phyloP scores from a whole-genome alignment of 2,113 vertebrate genomes.

The Perca fluviatilis region DNA sequence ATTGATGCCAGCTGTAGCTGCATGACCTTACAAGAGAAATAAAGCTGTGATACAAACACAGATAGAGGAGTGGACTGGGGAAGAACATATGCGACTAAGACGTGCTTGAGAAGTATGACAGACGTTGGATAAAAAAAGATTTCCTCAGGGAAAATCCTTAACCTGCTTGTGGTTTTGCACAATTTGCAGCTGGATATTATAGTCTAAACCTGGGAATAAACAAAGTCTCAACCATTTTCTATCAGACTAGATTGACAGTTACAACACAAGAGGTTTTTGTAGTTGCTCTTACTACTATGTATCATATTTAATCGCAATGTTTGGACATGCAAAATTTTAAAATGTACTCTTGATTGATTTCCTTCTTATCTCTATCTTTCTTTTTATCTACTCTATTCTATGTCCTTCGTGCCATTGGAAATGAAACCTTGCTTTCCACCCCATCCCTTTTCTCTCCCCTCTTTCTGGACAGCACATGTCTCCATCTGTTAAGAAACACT shows the following conservation, averaged over 20 bases:
- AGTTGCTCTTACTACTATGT: not conserved
- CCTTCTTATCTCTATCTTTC: slow-evolving; percentile 8
- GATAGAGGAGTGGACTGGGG: slow-evolving; percentile 57
- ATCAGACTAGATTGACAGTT: slow-evolving; percentile 53
- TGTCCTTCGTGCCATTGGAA: slow-evolving; percentile 63
- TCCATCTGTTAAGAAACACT: slow-evolving; percentile 81
- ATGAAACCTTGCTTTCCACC: slow-evolving; percentile 59
- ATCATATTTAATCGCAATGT: slow-evolving; percentile 2
- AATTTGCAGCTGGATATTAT: slow-evolving; percentile 76
- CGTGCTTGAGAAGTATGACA: slow-evolving; percentile 68
- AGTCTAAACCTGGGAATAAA: slow-evolving; percentile 62
- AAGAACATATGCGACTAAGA: slow-evolving; percentile 63
- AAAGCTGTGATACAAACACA: slow-evolving; percentile 78
- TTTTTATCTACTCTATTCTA: not conserved
- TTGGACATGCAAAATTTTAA: slow-evolving; percentile 1
- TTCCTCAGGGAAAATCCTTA: slow-evolving; percentile 54
- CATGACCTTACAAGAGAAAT: slow-evolving; percentile 78
- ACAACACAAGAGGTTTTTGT: slow-evolving; percentile 3
- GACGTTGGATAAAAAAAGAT: slow-evolving; percentile 52
- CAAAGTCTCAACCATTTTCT: slow-evolving; percentile 60
- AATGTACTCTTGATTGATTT: slow-evolving; percentile 31
- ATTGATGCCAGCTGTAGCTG: slow-evolving; percentile 84
- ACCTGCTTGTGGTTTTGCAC: slow-evolving; percentile 77
- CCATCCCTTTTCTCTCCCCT: slow-evolving; percentile 32
- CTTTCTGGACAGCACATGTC: slow-evolving; percentile 66